A percentile compares a stretch with the other conserved stretches of the same genome.
phyloP scores from a whole-genome alignment of 2,888 invertebrate species.

The Nemoura dubitans region DNA sequence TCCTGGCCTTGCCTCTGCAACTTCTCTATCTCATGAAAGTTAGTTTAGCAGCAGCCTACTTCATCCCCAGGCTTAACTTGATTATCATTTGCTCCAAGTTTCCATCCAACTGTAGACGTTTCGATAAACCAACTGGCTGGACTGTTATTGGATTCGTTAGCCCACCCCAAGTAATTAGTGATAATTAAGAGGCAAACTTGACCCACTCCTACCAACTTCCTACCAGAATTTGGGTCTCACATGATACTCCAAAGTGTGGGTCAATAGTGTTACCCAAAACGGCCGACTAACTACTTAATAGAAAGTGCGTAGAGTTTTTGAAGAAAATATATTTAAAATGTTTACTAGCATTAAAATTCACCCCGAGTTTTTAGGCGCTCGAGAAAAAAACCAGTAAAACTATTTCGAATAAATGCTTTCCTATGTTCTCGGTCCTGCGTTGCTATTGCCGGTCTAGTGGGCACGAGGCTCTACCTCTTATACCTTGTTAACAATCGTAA shows the following conservation, averaged over 20 bases:
- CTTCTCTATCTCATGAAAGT: constrained; percentile 25
- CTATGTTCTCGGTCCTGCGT: not conserved
- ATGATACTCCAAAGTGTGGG: not conserved
- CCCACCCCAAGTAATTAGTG: constrained; percentile 16
- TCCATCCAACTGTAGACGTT: constrained; percentile 19
- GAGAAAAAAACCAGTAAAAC: not conserved
- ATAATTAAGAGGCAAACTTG: constrained; percentile 32
- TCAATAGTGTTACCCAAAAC: not conserved
- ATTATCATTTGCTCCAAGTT: constrained; percentile 38
- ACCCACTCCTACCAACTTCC: constrained; percentile 10
- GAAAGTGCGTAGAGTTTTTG: not conserved
- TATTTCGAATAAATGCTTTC: not conserved
- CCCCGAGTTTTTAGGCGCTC: not conserved
- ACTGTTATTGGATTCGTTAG: constrained; percentile 37
- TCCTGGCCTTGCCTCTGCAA: not conserved
- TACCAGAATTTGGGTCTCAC: not conserved
- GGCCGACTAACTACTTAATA: not conserved
- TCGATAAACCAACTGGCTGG: constrained; percentile 16
- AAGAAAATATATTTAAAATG: not conserved
- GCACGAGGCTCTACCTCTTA: not conserved
- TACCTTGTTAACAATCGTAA: constrained; percentile 7
- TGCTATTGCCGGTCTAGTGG: not conserved
- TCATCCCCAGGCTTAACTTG: constrained; percentile 36
- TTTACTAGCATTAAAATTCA: not conserved
- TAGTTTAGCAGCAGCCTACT: constrained; percentile 20